Evolutionary conservation across 2,797 vertebrate species (phyloP), one percentile per base, ranked within the genome.

Genomic region (Melanotaenia parkinsoni): DNA sequence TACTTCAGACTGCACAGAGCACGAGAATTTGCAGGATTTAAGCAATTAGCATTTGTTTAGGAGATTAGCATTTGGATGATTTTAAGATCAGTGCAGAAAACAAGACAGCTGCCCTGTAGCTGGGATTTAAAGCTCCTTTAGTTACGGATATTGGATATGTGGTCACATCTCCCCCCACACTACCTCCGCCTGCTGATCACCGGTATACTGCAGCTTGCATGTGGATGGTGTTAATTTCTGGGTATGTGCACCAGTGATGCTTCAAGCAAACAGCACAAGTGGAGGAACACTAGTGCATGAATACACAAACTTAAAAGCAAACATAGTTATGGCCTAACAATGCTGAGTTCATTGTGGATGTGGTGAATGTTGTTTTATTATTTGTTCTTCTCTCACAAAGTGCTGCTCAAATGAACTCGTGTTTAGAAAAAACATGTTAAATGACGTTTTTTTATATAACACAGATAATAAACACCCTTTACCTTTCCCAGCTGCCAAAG

Each of bases 401-500:
- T 16, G 13, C 13, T 40, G 38, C 38, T 40, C 38, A 40, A n/a
- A 20, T n/a, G 9, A 47, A 47, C 45, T 47, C 0, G n/a, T 47
- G 6, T 47, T 18, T 1, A n/a, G 2, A 9, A 2, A 47, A 47
- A n/a, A 47, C 9, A 6, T 20, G 5, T 20, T 47, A 47, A 20
- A n/a, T 45, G 1, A 5, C 0, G 18, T 16, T 4, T 28, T 3
- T 8, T 1, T 43, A 43, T 14, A 45, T 18, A 20, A 45, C n/a
- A 26, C 51, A 18, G 28, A 56, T 30, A 6, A 68, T 57, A 35
- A 72, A 28, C 26, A 14, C 82, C 89, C 33, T 53, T 61, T 43
- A 99, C 98, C 97, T 95, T 97, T 96, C 88, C 96, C 97, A 91
- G 94, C 96, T 61, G 93, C 90, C 84, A 99, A 80, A 0, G 98